Conservation (phyloP, 2,113 vertebrate species). For the Thunnus maccoyii region DNA sequence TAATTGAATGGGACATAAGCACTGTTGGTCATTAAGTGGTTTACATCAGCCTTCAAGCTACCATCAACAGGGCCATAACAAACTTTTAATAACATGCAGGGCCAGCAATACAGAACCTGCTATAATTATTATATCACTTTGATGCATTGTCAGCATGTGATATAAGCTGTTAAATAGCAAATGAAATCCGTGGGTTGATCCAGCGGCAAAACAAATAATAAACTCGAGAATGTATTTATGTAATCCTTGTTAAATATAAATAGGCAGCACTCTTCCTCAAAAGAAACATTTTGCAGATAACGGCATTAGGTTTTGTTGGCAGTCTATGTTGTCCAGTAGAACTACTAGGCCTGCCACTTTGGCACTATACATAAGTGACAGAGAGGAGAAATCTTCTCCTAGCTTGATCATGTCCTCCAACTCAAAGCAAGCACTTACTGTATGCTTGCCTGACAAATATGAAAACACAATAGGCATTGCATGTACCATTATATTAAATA, state of each 20-base stretch:
- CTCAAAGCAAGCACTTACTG: neutral
- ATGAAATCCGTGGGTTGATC: neutral
- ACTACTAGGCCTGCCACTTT: neutral
- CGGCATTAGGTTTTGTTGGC: neutral
- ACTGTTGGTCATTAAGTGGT: conserved; percentile 48
- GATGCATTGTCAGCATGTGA: conserved; percentile 20
- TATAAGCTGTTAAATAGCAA: conserved; percentile 26
- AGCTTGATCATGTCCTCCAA: neutral
- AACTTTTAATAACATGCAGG: neutral
- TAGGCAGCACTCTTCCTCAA: neutral
- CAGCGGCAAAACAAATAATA: neutral
- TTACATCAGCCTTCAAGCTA: conserved; percentile 45
- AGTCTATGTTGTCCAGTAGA: neutral
- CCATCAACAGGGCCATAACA: conserved; percentile 5
- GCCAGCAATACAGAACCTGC: conserved; percentile 11
- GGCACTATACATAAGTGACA: conserved; percentile 11
- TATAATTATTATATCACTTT: conserved; percentile 31
- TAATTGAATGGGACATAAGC: conserved; percentile 30
- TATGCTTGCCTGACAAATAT: neutral
- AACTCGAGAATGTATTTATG: neutral
- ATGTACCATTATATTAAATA: neutral
- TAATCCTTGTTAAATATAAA: conserved; percentile 22
- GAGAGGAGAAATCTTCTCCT: neutral
- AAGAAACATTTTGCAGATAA: neutral
- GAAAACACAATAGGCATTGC: neutral